These are phyloP conservation scores for Oncorhynchus tshawytscha DNA, from an alignment of 2,113 vertebrate genomes.

Conservation along the genomic window DNA sequence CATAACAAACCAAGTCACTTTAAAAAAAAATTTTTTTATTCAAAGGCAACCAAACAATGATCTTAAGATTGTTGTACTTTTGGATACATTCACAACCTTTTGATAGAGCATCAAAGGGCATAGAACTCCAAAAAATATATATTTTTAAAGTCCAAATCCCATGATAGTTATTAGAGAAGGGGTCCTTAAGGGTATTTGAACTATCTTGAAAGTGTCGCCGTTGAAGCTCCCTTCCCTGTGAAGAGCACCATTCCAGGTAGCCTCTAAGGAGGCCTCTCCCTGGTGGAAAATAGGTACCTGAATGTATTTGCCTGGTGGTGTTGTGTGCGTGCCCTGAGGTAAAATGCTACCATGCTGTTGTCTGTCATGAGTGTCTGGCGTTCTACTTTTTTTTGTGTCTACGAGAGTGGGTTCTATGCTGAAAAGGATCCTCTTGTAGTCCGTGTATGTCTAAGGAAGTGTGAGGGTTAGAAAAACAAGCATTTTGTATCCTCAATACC, in stretches of 20 bases:
- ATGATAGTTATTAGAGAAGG: no score
- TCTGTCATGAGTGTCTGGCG: background rate
- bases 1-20: background rate
- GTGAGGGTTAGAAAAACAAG: background rate
- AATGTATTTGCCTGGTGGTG: slow-evolving; percentile 7
- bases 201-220: background rate
- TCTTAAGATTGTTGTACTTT: no score
- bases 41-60: background rate
- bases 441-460: background rate
- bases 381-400: background rate
- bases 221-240: background rate
- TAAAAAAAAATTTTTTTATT: no score
- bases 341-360: background rate
- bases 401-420: background rate
- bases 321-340: background rate
- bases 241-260: background rate
- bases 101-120: no score
- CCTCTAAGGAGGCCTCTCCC: background rate
- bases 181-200: no score
- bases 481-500: no score
- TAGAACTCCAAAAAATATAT: no score
- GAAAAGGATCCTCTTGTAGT: background rate
- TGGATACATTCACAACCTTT: no score
- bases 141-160: no score
- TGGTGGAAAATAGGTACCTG: background rate